Conservation (phyloP, 2,113 vertebrate genomes). For the Mastomys coucha region DNA sequence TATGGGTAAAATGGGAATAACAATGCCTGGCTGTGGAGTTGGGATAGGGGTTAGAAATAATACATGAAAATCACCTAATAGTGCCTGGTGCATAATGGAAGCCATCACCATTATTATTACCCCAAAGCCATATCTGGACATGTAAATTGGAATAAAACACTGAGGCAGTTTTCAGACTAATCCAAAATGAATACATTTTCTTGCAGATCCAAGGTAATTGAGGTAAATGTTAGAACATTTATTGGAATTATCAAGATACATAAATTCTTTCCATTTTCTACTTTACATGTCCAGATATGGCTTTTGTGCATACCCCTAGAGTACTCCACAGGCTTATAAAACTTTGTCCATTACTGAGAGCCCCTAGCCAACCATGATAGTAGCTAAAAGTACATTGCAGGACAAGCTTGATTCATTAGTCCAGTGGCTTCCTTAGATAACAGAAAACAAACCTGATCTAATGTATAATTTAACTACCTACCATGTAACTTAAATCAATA, state of each 20-base stretch:
- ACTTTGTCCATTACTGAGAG: conserved; percentile 45
- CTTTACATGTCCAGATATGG: conserved; percentile 50
- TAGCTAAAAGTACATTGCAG: background rate
- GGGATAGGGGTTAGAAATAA: conserved; percentile 70
- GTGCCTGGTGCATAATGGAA: conserved; percentile 66
- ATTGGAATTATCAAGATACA: conserved; percentile 75
- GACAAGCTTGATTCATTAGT: background rate
- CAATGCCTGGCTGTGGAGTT: conserved; percentile 32
- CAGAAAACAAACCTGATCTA: conserved; percentile 25
- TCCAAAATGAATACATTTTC: conserved; percentile 75
- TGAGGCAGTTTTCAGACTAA: conserved; percentile 65
- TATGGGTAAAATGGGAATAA: conserved; percentile 69
- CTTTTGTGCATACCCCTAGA: conserved; percentile 34
- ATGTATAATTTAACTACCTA: background rate
- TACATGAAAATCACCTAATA: conserved; percentile 73
- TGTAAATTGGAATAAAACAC: conserved; percentile 77
- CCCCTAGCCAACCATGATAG: background rate
- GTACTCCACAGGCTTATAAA: conserved; percentile 61
- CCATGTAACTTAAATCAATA: conserved; percentile 35
- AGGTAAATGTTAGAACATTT: conserved; percentile 69
- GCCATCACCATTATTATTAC: conserved; percentile 57
- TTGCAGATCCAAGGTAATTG: conserved; percentile 71
- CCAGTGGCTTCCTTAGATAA: background rate
- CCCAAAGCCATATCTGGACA: conserved; percentile 62
- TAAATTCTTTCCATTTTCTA: conserved; percentile 74